Evolutionary conservation across 2,113 vertebrate species (phyloP).

Genomic region (Patagioenas fasciata): DNA sequence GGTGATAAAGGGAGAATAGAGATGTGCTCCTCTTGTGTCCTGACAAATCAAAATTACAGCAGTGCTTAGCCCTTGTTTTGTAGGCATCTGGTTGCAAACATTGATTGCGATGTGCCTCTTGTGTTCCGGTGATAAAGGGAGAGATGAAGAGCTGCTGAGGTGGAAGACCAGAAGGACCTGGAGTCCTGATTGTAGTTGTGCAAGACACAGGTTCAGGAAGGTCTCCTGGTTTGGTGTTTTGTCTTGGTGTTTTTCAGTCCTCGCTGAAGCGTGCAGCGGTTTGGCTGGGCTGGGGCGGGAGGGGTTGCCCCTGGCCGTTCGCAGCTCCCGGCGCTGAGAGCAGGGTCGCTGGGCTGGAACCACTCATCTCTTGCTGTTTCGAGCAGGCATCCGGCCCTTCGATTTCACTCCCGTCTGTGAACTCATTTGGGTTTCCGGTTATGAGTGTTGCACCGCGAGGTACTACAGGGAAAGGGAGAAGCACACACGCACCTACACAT

Average conservation of each 20-base stretch:
- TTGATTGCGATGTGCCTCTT: not conserved
- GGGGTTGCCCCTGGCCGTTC: no score
- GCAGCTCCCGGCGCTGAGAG: no score
- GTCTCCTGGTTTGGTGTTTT: not conserved
- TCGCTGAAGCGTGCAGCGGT: not conserved
- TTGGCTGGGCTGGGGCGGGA: not conserved
- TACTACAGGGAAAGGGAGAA: not conserved
- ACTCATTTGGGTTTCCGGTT: not conserved
- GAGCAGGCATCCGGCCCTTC: not conserved
- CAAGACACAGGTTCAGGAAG: accelerated
- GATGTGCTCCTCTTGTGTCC: not conserved
- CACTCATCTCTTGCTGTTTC: not conserved
- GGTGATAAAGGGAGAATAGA: not conserved
- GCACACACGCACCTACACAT: not conserved
- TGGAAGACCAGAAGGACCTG: not conserved
- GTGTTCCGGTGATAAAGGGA: not conserved
- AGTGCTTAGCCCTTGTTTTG: not conserved
- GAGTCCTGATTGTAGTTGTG: not conserved
- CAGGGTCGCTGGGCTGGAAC: not conserved
- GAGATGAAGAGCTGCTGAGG: not conserved
- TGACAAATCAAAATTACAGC: not conserved
- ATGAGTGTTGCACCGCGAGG: not conserved
- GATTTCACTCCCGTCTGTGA: not conserved
- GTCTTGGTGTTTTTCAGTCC: not conserved
- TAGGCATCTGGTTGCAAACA: not conserved